These are phyloP conservation scores for Metacarcinus magister DNA, from an alignment of 2,888 invertebrate genomes.

Conservation along the genomic window DNA sequence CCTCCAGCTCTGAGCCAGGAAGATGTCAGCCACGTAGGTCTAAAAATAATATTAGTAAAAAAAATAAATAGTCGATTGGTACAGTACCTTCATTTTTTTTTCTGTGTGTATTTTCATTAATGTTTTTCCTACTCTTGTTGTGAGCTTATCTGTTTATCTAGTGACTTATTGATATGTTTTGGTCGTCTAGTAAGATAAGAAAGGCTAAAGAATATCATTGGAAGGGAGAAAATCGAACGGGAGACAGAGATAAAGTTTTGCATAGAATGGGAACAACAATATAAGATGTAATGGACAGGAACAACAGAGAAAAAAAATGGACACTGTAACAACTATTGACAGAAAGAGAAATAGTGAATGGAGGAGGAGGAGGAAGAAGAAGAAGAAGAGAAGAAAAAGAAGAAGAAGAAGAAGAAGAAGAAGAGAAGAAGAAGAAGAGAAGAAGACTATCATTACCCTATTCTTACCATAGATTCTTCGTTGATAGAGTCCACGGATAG, in stretches of 20 bases:
- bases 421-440: neutral
- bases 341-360: too few relatives aligned
- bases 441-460: neutral
- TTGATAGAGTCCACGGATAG: conserved; percentile 96
- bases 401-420: too few relatives aligned
- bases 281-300: too few relatives aligned
- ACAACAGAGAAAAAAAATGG: too few relatives aligned
- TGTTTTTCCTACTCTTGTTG: too few relatives aligned
- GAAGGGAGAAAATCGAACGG: neutral
- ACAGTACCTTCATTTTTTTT: neutral
- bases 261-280: too few relatives aligned
- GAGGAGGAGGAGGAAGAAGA: neutral
- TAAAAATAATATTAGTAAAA: conserved; percentile 84
- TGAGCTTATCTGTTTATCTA: too few relatives aligned
- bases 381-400: neutral
- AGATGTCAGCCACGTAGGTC: conserved; percentile 97
- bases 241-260: neutral
- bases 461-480: conserved; percentile 95
- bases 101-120: neutral
- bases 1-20: conserved; percentile 96
- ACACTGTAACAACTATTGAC: too few relatives aligned
- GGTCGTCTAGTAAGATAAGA: too few relatives aligned
- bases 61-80: too few relatives aligned
- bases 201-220: too few relatives aligned
- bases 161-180: too few relatives aligned